Evolutionary conservation across 92 coral and sea anemone species (phyloP).

Genomic region (Siderastrea radians): DNA sequence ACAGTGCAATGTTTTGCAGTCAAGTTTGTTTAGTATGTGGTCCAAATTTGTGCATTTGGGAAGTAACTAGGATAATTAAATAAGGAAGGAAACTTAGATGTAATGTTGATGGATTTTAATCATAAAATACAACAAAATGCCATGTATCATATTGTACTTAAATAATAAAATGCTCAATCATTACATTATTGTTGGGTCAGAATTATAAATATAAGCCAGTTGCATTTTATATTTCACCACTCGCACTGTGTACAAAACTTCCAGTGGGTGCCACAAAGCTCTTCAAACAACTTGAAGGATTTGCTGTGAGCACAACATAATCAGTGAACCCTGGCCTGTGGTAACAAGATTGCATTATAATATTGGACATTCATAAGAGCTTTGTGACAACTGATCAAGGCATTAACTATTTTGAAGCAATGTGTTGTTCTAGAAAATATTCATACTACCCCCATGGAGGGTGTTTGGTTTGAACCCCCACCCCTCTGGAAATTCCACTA

Average conservation of each 20-base stretch:
- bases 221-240: not conserved
- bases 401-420: not conserved
- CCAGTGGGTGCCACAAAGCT: constrained; percentile 17
- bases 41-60: too few relatives aligned
- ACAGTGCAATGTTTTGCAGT: too few relatives aligned
- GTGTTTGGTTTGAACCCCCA: too few relatives aligned
- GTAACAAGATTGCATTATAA: too few relatives aligned
- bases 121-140: not conserved
- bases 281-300: not conserved
- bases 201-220: not conserved
- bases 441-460: too few relatives aligned
- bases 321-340: too few relatives aligned
- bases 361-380: too few relatives aligned
- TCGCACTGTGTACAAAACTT: constrained; percentile 26
- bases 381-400: not conserved
- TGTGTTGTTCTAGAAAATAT: too few relatives aligned
- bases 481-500: too few relatives aligned
- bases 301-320: too few relatives aligned
- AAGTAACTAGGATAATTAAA: too few relatives aligned
- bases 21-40: too few relatives aligned
- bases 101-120: not conserved
- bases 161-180: not conserved
- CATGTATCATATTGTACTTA: not conserved
- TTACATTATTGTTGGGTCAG: constrained; percentile 3
- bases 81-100: not conserved